Base-by-base conservation (phyloP, 2,888 invertebrate species). In the Leptopilina syphax region DNA sequence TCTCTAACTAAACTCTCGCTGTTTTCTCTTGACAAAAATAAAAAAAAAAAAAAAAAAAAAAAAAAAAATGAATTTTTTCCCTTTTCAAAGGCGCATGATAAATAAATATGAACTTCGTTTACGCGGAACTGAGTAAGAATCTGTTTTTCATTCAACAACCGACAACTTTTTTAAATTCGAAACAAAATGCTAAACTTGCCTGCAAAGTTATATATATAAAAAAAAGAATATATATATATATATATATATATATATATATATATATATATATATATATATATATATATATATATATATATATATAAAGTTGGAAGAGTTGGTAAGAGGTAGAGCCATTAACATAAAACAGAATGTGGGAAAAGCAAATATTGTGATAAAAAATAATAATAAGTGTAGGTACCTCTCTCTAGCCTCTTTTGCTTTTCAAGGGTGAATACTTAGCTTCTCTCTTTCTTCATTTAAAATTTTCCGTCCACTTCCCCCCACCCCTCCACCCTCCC, bases 121-220 rank as follows among this genome's bases (percentile, higher is more conserved):
- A 65, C 65, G 65, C 13, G 65, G 41, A 65, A 65, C 65, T 34
- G 34, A 65, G 34, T 27, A 34, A 65, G 65, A 65, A 67, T 47
- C 18, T 47, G 18, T 57, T 65, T 57, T 63, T 60, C 44, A 44
- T 67, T 47, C 67, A 67, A 67, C 54, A 70, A 54, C 70, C 27
- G 50, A 54, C 18, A 65, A 80, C 12, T 50, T 88, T 90, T 89
- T 54, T 89, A 89, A 89, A 88, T 89, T 89, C 87, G 90, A 88
- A 89, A 89, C 88, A 89, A 89, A 90, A 90, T 89, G 88, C 86
- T 89, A 89, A 90, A 90, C 88, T 88, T 86, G 86, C 34, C 1
- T 3, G 34, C 34, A 34, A 87, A 88, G 88, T 90, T 87, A 89
- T 87, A 88, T 87, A 88, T 86, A 44, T 18, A 34, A 34, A 34